Evolutionary conservation across 1,140 invertebrate species (phyloP).

Genomic region (Temnothorax curvispinosus): DNA sequence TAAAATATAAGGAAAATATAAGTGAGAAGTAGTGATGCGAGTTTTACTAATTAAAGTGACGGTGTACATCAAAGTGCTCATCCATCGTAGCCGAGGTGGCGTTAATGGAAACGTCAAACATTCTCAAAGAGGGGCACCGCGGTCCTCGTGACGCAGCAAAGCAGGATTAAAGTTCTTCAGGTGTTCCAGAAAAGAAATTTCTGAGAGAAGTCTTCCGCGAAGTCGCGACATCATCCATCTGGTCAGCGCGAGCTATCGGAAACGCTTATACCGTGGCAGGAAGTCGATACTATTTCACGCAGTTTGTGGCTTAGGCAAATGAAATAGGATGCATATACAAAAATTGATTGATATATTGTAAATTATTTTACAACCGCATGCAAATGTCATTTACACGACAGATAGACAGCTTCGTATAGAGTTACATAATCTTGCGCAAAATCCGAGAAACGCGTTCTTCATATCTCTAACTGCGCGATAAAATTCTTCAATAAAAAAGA

Average conservation of each 20-base stretch:
- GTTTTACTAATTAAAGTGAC: constrained; percentile 59
- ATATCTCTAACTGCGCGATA: background rate
- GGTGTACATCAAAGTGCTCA: constrained; percentile 58
- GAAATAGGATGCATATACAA: background rate
- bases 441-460: background rate
- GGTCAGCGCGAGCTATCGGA: constrained; percentile 29
- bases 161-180: constrained; percentile 46
- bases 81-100: constrained; percentile 21
- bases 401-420: background rate
- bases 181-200: constrained; percentile 48
- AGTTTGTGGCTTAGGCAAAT: background rate
- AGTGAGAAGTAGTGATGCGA: background rate
- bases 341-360: background rate
- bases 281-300: constrained; percentile 7
- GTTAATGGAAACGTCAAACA: constrained; percentile 74
- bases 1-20: background rate
- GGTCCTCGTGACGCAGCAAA: constrained; percentile 51
- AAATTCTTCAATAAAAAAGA: background rate
- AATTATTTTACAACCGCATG: background rate
- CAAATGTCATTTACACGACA: background rate
- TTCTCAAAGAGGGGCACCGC: constrained; percentile 64
- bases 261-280: constrained; percentile 1
- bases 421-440: constrained; percentile 9
- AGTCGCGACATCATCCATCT: constrained; percentile 26
- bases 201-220: constrained; percentile 26